Conservation (phyloP, 2,797 vertebrate species). For the Sebastes trivittatus region DNA sequence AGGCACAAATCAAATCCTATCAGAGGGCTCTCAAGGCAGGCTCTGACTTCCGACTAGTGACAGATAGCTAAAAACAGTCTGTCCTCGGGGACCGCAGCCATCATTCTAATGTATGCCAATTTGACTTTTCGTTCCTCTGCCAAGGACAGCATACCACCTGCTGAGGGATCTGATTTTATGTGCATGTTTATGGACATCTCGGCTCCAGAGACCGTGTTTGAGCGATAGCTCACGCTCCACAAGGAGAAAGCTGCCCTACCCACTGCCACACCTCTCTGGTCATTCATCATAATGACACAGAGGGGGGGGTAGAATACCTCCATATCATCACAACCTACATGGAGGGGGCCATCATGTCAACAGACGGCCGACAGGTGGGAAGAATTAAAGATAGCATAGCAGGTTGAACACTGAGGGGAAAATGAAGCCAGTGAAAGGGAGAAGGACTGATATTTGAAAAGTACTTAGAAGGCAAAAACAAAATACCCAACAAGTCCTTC, state of each 20-base stretch:
- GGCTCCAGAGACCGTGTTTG: slow-evolving; percentile 57
- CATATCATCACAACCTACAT: slow-evolving; percentile 38
- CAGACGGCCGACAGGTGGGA: slow-evolving; percentile 35
- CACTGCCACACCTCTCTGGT: slow-evolving; percentile 70
- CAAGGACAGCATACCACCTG: slow-evolving; percentile 83
- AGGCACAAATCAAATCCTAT: slow-evolving; percentile 64
- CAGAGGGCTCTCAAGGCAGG: slow-evolving; percentile 37
- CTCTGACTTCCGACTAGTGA: slow-evolving; percentile 69
- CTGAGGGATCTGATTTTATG: slow-evolving; percentile 78
- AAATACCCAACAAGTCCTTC: neutral
- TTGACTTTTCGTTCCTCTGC: slow-evolving; percentile 72
- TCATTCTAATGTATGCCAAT: slow-evolving; percentile 81
- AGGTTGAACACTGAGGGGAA: neutral
- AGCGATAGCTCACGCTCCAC: slow-evolving; percentile 69
- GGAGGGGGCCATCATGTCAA: slow-evolving; percentile 16
- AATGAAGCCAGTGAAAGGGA: neutral
- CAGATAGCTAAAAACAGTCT: slow-evolving; percentile 77
- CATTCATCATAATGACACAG: slow-evolving; percentile 78
- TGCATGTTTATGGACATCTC: slow-evolving; percentile 77
- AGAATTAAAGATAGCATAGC: slow-evolving; percentile 22
- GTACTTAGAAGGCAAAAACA: neutral
- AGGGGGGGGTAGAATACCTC: slow-evolving; percentile 40
- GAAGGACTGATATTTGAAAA: slow-evolving; percentile 11
- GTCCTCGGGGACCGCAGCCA: slow-evolving; percentile 61
- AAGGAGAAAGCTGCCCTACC: slow-evolving; percentile 69